These are phyloP conservation scores for Euphonia xanthogaster DNA, from an alignment of 2,797 vertebrate species.

Conservation along the genomic window DNA sequence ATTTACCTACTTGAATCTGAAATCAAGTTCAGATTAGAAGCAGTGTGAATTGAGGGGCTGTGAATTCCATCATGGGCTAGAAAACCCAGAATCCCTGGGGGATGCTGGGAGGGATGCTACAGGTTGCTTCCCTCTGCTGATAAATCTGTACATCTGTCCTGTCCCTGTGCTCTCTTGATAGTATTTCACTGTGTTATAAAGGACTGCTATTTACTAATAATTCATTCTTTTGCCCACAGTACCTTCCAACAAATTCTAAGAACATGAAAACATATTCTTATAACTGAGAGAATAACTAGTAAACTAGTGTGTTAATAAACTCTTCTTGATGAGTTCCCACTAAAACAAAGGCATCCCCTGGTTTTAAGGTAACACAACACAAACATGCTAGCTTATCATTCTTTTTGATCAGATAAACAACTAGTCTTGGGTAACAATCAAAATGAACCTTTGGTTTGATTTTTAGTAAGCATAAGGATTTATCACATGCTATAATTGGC, in stretches of 20 bases:
- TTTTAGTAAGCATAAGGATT: not conserved
- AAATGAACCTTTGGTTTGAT: not conserved
- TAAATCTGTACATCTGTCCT: not conserved
- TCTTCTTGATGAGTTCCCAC: not conserved
- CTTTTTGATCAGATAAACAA: not conserved
- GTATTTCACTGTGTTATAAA: not conserved
- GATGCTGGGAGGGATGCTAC: not conserved
- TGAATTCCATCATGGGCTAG: not conserved
- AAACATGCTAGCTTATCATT: not conserved
- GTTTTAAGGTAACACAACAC: not conserved
- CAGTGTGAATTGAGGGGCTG: not conserved
- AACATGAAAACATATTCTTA: not conserved
- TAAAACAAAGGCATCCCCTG: not conserved
- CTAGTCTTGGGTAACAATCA: not conserved
- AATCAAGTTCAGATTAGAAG: not conserved
- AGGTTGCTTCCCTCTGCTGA: not conserved
- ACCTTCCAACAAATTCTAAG: not conserved
- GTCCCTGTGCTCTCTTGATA: not conserved
- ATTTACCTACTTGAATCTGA: not conserved
- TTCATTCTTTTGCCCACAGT: not conserved
- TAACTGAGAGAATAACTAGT: not conserved
- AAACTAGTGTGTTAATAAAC: not conserved
- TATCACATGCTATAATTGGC: not conserved
- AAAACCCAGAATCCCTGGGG: not conserved
- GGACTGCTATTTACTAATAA: not conserved